Percentiles rank a stretch among this genome's conserved stretches.
Evolutionary conservation across 2,888 invertebrate genomes (phyloP).

Genomic region (Chorisops tibialis): DNA sequence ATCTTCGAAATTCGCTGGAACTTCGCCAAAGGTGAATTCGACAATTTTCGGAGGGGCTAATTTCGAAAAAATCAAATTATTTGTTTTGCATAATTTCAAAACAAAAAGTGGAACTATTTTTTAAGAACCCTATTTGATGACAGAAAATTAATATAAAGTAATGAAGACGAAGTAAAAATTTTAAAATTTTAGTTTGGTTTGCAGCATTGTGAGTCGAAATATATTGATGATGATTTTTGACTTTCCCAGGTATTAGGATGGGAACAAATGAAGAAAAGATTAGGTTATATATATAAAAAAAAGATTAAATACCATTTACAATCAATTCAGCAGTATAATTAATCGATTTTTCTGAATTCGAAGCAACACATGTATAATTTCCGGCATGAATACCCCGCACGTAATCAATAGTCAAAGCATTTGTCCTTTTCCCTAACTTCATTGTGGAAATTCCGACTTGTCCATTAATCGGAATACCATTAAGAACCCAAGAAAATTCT

Average conservation of each 20-base stretch:
- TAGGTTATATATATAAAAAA: slow-evolving; percentile 40
- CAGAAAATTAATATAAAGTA: too few relatives aligned
- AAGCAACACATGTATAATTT: slow-evolving; percentile 67
- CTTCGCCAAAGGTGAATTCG: slow-evolving; percentile 73
- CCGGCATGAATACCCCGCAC: slow-evolving; percentile 67
- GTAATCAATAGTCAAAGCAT: slow-evolving; percentile 66
- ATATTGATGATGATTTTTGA: too few relatives aligned
- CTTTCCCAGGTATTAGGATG: too few relatives aligned
- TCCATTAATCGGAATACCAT: slow-evolving; percentile 47
- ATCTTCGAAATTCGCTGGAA: slow-evolving; percentile 67
- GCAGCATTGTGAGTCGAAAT: too few relatives aligned
- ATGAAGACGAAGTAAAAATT: too few relatives aligned
- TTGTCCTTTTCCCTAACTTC: slow-evolving; percentile 60
- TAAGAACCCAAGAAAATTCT: slow-evolving; percentile 67
- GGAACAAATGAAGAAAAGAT: slow-evolving; percentile 47
- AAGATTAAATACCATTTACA: slow-evolving; percentile 54
- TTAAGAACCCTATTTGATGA: too few relatives aligned
- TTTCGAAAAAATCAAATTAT: too few relatives aligned
- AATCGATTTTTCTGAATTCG: slow-evolving; percentile 61
- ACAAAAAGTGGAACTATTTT: too few relatives aligned
- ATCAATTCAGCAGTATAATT: slow-evolving; percentile 60
- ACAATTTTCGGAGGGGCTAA: slow-evolving; percentile 74
- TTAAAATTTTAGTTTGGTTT: too few relatives aligned
- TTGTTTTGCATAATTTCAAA: too few relatives aligned
- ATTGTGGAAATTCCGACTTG: slow-evolving; percentile 55